Base-by-base conservation (phyloP, 2,888 invertebrate species). In the Uropetala carovei region DNA sequence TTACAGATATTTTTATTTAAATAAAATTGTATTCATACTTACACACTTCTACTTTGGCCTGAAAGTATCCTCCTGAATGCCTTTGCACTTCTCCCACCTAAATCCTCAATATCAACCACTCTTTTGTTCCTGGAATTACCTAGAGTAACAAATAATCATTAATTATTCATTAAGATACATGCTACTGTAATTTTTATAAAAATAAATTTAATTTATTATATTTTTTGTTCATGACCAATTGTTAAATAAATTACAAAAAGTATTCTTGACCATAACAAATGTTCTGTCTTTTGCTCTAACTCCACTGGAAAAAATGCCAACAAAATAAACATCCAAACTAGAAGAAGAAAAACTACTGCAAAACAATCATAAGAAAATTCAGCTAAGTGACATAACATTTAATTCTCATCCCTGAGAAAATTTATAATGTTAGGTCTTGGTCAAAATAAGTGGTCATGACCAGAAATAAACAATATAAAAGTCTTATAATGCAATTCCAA, bases 101-200 rank as follows among this genome's bases (percentile, higher is more conserved):
- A 56, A 68, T 89, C 89, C 64, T 89, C 89, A 43, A 89, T 89
- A 89, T 89, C 89, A 13, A 89, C 43, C n/a, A 89, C 64, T 56
- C 89, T 89, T 18, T 43, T 89, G 18, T 10, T 18, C 3, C 56
- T 64, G 10, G 7, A 14, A 68, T n/a, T 56, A 43, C 89, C 89
- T 89, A n/a, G 18, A 83, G 27, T 68, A 84, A 13, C 16, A 84
- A 83, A 56, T 0, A 75, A 27, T 22, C 22, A 22, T 18, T 75
- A 11, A 22, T 11, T 5, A 75, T 16, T 16, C 3, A 16, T 60
- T 2, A 16, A 60, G 60, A 60, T 60, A 43, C 3, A 60, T 60
- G 13, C 60, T 60, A 60, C 60, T 60, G 13, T 16, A 4, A 18
- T 60, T 60, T 16, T 60, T 13, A 43, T 43, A 60, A 60, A 60